A percentile compares a stretch with the other conserved stretches of the same genome.
phyloP scores from a whole-genome alignment of 1,140 invertebrate genomes.

The Cydia strobilella region DNA sequence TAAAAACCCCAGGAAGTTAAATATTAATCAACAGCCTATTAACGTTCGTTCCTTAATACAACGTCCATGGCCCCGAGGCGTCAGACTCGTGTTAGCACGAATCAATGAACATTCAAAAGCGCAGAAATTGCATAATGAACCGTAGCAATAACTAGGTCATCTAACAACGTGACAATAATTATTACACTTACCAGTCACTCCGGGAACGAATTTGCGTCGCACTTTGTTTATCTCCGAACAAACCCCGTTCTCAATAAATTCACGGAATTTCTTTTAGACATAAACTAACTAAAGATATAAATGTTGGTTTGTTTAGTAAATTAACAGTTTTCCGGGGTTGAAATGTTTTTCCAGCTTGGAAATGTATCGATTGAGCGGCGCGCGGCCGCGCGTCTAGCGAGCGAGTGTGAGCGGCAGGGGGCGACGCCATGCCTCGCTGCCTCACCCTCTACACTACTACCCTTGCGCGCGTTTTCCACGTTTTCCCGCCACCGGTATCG shows the following conservation, averaged over 20 bases:
- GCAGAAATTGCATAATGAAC: conserved; percentile 35
- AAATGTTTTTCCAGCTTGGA: conserved; percentile 49
- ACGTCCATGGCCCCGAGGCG: background rate
- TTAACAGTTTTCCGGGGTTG: conserved; percentile 38
- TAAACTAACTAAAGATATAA: background rate
- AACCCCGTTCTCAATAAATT: conserved; percentile 33
- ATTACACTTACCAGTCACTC: conserved; percentile 64
- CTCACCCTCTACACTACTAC: conserved; percentile 19
- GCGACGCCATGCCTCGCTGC: conserved; percentile 27
- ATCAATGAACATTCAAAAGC: conserved; percentile 18
- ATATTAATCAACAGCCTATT: background rate
- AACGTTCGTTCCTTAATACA: background rate
- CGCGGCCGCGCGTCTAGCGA: conserved; percentile 64
- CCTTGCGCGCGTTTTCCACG: conserved; percentile 69
- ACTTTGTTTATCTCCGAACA: conserved; percentile 49
- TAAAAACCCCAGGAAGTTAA: background rate
- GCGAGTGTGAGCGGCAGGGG: conserved; percentile 58
- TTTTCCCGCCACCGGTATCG: conserved; percentile 64
- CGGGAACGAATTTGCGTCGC: conserved; percentile 63
- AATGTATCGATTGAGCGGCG: conserved; percentile 72
- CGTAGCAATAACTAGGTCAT: conserved; percentile 64
- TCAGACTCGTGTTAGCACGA: background rate
- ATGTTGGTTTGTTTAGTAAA: conserved; percentile 19
- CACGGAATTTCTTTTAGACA: background rate
- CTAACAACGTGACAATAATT: conserved; percentile 69